Percentiles rank a stretch among this genome's conserved stretches.
Evolutionary conservation across 2,113 vertebrate genomes (phyloP).

Genomic region (Chloebia gouldiae): DNA sequence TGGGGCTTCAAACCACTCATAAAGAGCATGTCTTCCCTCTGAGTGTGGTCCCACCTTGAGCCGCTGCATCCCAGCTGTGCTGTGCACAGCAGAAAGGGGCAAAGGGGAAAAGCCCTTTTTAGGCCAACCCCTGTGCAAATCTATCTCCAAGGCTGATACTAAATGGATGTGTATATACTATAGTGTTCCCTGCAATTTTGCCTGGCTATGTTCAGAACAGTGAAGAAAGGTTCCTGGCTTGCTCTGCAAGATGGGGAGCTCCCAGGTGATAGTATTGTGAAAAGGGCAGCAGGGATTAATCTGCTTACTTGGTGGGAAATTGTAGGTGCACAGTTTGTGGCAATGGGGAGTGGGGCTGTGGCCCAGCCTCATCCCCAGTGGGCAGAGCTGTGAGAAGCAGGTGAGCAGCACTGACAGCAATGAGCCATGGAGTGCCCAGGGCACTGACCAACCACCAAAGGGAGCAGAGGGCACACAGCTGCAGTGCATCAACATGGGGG

Average conservation of each 20-base stretch:
- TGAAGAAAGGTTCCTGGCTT: neutral
- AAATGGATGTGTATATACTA: neutral
- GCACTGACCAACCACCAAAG: neutral
- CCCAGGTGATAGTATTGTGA: neutral
- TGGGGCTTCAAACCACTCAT: neutral
- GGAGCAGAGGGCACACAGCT: neutral
- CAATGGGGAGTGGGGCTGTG: neutral
- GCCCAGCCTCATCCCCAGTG: neutral
- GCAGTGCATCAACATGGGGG: neutral
- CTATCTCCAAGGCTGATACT: neutral
- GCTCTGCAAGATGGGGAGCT: neutral
- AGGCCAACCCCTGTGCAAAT: neutral
- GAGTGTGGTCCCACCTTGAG: neutral
- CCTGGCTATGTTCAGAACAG: neutral
- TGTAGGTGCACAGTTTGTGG: neutral
- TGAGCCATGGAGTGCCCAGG: neutral
- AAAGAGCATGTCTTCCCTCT: neutral
- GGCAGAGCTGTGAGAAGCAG: too few relatives aligned
- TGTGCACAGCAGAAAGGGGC: neutral
- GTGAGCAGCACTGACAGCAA: neutral
- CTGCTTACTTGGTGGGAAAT: neutral
- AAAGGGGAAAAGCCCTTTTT: neutral
- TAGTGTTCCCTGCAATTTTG: neutral
- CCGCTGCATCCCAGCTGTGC: fast-evolving
- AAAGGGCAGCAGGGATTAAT: neutral